Conservation (phyloP, 2,888 invertebrate genomes). For the Drosophila tanythrix region DNA sequence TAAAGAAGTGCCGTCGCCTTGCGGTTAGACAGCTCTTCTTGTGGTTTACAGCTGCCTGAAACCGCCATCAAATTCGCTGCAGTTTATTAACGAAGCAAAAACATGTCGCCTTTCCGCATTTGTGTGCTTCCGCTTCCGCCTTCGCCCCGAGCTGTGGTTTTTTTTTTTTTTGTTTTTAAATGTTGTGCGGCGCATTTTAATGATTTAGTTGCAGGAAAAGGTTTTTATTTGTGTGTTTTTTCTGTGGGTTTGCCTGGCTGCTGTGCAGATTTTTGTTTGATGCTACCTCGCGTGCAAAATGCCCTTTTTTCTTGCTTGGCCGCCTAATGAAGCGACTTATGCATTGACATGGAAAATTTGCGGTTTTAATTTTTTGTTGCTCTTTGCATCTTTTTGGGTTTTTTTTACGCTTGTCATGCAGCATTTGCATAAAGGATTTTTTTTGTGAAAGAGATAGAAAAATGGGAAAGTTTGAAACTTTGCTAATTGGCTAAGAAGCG, state of each 20-base stretch:
- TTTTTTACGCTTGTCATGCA: constrained; percentile 60
- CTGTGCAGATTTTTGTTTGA: constrained; percentile 57
- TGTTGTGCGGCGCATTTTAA: constrained; percentile 57
- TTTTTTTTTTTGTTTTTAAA: constrained; percentile 28
- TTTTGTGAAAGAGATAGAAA: constrained; percentile 14
- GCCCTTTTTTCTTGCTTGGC: constrained; percentile 26
- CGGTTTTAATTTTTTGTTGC: constrained; percentile 47
- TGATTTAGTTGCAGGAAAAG: constrained; percentile 61
- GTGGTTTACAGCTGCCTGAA: constrained; percentile 46
- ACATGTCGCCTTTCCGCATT: constrained; percentile 63
- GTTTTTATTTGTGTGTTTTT: constrained; percentile 18
- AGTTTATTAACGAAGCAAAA: constrained; percentile 77
- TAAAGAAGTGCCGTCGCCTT: constrained; percentile 50
- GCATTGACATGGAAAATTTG: constrained; percentile 81
- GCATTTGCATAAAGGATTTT: constrained; percentile 67
- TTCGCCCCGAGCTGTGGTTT: constrained; percentile 19
- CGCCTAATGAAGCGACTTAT: constrained; percentile 78
- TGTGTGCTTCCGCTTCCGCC: constrained; percentile 25
- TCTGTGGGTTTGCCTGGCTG: constrained; percentile 13
- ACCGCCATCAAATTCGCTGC: constrained; percentile 64
- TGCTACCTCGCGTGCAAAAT: constrained; percentile 55
- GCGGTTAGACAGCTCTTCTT: constrained; percentile 66
- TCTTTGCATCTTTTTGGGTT: not conserved
- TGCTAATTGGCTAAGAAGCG: constrained; percentile 59
- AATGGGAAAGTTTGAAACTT: constrained; percentile 39